Evolutionary conservation across 2,113 vertebrate species (phyloP).

Genomic region (Daphoenositta chrysoptera): DNA sequence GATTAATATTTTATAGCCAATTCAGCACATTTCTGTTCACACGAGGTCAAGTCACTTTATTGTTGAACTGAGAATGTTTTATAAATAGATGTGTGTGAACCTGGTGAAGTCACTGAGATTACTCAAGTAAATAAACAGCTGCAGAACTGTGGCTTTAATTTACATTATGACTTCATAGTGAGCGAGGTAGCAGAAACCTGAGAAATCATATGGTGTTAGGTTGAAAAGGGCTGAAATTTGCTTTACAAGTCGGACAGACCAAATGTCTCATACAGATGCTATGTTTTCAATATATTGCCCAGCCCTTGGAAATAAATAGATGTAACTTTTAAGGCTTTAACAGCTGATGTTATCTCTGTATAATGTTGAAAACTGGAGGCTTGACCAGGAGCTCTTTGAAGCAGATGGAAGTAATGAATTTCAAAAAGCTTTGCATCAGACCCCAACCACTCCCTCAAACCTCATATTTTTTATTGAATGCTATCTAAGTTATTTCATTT

Average conservation of each 20-base stretch:
- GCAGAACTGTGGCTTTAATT: slow-evolving; percentile 22
- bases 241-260: not conserved
- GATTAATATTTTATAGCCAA: not conserved
- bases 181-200: not conserved
- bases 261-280: not conserved
- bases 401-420: not conserved
- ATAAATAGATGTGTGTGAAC: slow-evolving; percentile 5
- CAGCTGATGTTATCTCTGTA: not conserved
- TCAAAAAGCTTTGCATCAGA: not conserved
- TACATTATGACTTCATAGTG: slow-evolving; percentile 8
- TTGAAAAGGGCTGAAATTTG: not conserved
- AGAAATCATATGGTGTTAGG: not conserved
- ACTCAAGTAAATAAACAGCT: slow-evolving; percentile 34
- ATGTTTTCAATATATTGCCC: not conserved
- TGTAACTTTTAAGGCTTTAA: not conserved
- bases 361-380: not conserved
- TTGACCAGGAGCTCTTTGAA: not conserved
- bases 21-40: not conserved
- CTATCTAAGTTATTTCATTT: not conserved
- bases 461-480: not conserved
- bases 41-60: not conserved
- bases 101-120: slow-evolving; percentile 2
- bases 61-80: not conserved
- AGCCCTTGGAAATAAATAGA: not conserved
- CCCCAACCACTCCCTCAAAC: not conserved